phyloP scores from a whole-genome alignment of 1,140 invertebrate species.

The Bombus pyrosoma region DNA sequence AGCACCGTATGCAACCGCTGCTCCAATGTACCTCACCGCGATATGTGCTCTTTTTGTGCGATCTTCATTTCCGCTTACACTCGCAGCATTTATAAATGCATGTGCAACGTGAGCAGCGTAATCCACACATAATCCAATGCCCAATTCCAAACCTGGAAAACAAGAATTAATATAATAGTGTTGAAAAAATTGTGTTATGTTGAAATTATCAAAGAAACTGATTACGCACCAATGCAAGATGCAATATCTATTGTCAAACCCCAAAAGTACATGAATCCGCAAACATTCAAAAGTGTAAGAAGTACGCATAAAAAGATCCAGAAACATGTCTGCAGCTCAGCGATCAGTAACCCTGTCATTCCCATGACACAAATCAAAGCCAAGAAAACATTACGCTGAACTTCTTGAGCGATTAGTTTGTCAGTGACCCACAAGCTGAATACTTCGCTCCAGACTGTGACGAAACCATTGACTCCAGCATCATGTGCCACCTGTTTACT shows the following conservation, averaged over 20 bases:
- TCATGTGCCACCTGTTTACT: constrained; percentile 84
- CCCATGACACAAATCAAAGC: constrained; percentile 91
- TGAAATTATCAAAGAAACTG: too few species aligned
- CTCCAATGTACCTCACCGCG: constrained; percentile 89
- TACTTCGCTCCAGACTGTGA: constrained; percentile 87
- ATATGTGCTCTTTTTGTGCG: constrained; percentile 85
- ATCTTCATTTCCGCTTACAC: constrained; percentile 76
- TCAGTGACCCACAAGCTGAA: constrained; percentile 91
- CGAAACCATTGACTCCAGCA: constrained; percentile 84
- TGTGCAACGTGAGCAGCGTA: constrained; percentile 95
- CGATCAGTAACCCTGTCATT: constrained; percentile 90
- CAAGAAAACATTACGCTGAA: constrained; percentile 90
- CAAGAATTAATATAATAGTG: not conserved
- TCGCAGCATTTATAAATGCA: constrained; percentile 86
- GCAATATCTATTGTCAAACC: constrained; percentile 93
- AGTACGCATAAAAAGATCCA: constrained; percentile 91
- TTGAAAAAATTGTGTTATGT: not conserved
- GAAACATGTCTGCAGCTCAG: constrained; percentile 89
- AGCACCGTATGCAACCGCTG: constrained; percentile 91
- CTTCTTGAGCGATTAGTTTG: constrained; percentile 89
- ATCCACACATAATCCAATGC: constrained; percentile 94
- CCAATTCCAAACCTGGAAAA: constrained; percentile 86
- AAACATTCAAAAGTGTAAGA: constrained; percentile 90
- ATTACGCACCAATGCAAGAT: constrained; percentile 87
- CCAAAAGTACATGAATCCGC: constrained; percentile 92